Base-by-base conservation (phyloP, 2,113 vertebrate genomes). In the Rhegmatorhina hoffmannsi region DNA sequence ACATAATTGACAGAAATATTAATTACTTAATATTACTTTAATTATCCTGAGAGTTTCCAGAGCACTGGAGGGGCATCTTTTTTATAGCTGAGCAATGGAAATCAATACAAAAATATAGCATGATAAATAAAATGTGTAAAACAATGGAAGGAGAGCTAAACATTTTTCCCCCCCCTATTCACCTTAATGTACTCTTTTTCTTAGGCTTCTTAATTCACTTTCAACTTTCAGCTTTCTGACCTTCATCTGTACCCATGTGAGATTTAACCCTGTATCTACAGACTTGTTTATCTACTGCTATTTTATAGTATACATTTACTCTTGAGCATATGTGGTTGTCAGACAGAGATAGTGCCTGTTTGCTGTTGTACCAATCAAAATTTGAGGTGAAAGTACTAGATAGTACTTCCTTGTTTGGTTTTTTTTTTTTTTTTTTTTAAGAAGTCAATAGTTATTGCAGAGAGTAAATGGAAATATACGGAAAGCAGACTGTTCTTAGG, bases 101-200 rank as follows among this genome's bases (percentile, higher is more conserved):
- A 62, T 75, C 21, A 67, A 18, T 78, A 33, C 7, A 58, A 87
- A 84, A 58, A 40, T 50, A 69, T 10, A 62, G 4, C 6, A 49
- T 31, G 4, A 9, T 17, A 84, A 79, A 2, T n/a, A 31, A 23
- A 52, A 62, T 18, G 6, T 34, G 10, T 58, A 1, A 58, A 86
- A 56, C 38, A 29, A 9, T 6, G 3, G 2, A 7, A 14, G 6
- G 10, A 34, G 9, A 55, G 2, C 7, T 36, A 38, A 74, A 47
- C 3, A 13, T 2, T 34, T 17, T 9, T 5, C 4, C 0, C 5
- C 2, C 2, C 4, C 9, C 8, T 2, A 3, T 70, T 88, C 23
- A 68, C 72, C 43, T 76, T 20, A 59, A 7, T 17, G 5, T 59
- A 20, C 3, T 31, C 7, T 38, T 88, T 82, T 67, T 31, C n/a